These are phyloP conservation scores for Chaetorhynchus papuensis DNA, from an alignment of 2,113 vertebrate genomes.

Conservation along the genomic window DNA sequence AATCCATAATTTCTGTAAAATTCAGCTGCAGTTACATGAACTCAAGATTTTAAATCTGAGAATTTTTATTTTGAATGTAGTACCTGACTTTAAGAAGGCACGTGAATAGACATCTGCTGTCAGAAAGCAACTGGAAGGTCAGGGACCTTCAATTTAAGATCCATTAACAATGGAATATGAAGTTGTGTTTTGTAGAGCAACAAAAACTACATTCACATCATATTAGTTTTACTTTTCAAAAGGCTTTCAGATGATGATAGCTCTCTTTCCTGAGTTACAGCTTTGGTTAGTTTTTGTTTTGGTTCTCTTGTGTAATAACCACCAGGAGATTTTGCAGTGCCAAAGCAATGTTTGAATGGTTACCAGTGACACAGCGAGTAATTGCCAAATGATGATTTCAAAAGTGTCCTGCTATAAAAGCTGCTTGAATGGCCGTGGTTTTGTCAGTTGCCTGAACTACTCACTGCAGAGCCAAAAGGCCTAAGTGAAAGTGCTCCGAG, in stretches of 20 bases:
- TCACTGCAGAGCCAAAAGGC: not conserved
- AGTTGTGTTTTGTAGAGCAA: not conserved
- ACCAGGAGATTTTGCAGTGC: not conserved
- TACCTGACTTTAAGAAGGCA: not conserved
- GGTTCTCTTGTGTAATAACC: not conserved
- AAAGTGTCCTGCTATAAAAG: not conserved
- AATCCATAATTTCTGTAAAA: not conserved
- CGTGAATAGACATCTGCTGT: not conserved
- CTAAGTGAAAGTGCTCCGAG: not conserved
- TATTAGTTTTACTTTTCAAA: not conserved
- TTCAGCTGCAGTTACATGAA: not conserved
- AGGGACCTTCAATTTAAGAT: not conserved
- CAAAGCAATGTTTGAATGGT: not conserved
- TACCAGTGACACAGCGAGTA: not conserved
- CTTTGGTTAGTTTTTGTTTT: not conserved
- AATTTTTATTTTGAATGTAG: not conserved
- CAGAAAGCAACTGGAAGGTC: not conserved
- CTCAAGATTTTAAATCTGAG: not conserved
- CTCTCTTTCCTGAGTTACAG: not conserved
- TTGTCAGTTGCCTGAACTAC: not conserved
- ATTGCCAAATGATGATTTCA: not conserved
- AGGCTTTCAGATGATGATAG: fast-evolving
- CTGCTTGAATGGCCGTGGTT: not conserved
- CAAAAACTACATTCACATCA: not conserved
- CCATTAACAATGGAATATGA: not conserved